Percentiles rank a stretch among this genome's conserved stretches.
These are phyloP conservation scores for Zaprionus bogoriensis DNA, from an alignment of 2,888 invertebrate genomes.

Conservation along the genomic window DNA sequence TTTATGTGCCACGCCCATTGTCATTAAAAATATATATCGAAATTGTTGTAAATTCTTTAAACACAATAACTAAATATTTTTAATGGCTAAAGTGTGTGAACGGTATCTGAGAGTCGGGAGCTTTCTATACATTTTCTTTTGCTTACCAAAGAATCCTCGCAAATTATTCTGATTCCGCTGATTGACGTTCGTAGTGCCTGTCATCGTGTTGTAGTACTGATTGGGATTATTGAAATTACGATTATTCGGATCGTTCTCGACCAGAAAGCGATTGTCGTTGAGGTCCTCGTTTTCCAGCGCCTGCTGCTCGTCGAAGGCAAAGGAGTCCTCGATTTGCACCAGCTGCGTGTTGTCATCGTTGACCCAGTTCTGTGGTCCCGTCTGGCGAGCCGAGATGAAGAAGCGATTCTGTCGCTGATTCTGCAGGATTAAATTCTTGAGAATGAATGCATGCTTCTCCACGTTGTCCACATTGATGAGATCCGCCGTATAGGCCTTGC, in stretches of 20 bases:
- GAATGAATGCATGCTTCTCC: constrained; percentile 94
- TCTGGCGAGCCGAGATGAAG: constrained; percentile 92
- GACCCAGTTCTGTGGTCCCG: constrained; percentile 89
- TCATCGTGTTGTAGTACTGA: constrained; percentile 70
- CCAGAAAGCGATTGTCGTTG: constrained; percentile 81
- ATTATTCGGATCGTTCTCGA: constrained; percentile 67
- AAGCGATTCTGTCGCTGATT: constrained; percentile 94
- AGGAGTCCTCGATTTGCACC: constrained; percentile 91
- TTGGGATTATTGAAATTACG: constrained; percentile 67
- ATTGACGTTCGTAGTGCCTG: constrained; percentile 52
- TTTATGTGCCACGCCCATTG: no score
- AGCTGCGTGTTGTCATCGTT: constrained; percentile 94
- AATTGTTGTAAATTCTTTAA: no score
- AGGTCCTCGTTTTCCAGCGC: constrained; percentile 82
- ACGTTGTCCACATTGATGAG: constrained; percentile 90
- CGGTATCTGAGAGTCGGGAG: no score
- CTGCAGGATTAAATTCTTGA: constrained; percentile 90
- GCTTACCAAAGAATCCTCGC: constrained; percentile 74
- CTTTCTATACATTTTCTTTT: no score
- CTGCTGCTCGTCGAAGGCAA: constrained; percentile 87
- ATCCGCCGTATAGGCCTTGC: constrained; percentile 92
- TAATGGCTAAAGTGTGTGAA: no score
- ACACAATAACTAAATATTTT: no score
- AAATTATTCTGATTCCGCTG: constrained; percentile 75
- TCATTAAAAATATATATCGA: no score